Conservation (phyloP, 2,113 vertebrate species). For the Prionailurus viverrinus region DNA sequence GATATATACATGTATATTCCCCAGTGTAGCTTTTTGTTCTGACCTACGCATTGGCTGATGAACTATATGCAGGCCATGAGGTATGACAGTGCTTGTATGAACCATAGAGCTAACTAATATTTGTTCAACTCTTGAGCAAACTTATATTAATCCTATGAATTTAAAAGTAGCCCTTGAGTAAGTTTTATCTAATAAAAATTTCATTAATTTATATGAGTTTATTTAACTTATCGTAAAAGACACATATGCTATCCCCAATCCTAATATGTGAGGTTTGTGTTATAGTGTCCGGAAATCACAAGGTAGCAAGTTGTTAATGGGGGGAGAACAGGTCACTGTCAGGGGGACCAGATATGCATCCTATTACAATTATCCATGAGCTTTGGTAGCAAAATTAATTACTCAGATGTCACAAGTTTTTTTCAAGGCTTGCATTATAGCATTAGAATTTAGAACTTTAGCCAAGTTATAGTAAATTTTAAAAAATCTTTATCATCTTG, state of each 20-base stretch:
- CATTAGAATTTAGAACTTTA: neutral
- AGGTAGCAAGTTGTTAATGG: neutral
- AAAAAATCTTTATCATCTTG: neutral
- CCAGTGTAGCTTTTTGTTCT: neutral
- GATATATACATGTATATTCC: neutral
- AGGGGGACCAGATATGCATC: neutral
- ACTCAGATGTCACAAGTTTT: neutral
- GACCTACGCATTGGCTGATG: neutral
- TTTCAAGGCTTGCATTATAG: neutral
- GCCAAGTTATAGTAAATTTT: neutral
- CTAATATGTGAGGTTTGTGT: neutral
- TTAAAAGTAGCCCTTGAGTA: neutral
- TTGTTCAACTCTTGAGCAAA: neutral
- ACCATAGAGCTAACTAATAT: neutral
- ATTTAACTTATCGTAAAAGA: neutral
- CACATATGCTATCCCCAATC: neutral
- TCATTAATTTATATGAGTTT: neutral
- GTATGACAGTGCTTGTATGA: neutral
- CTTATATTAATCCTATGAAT: neutral
- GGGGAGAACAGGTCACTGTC: neutral
- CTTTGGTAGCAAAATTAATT: neutral
- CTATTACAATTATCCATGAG: neutral
- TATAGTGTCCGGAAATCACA: neutral
- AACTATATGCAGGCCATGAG: neutral
- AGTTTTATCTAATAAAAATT: neutral